These are phyloP conservation scores for Zonotrichia leucophrys DNA, from an alignment of 2,113 vertebrate genomes.

Conservation along the genomic window DNA sequence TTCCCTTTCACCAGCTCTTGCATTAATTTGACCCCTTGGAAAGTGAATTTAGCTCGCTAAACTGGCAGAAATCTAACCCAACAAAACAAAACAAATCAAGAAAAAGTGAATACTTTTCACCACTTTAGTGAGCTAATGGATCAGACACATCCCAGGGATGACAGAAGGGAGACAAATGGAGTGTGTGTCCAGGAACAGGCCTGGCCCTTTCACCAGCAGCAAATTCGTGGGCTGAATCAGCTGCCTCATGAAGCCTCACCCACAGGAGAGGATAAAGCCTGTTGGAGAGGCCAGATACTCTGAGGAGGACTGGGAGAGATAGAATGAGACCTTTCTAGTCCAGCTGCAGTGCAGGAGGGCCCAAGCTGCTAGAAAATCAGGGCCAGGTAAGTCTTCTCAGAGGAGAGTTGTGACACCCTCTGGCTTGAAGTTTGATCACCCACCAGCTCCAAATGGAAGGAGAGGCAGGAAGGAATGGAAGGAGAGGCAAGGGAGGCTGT, in stretches of 20 bases:
- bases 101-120: slow-evolving; percentile 62
- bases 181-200: background rate
- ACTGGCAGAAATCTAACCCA: slow-evolving; percentile 31
- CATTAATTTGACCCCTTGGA: slow-evolving; percentile 1
- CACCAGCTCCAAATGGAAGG: background rate
- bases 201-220: slow-evolving; percentile 45
- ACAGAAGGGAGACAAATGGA: slow-evolving; percentile 52
- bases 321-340: background rate
- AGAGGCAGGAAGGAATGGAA: background rate
- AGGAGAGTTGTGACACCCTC: background rate
- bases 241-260: background rate
- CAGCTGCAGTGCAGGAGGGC: background rate
- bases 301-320: background rate
- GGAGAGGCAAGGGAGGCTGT: background rate
- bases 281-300: background rate
- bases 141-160: slow-evolving; percentile 39
- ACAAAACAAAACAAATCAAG: slow-evolving; percentile 47
- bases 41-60: slow-evolving; percentile 44
- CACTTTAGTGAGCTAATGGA: slow-evolving; percentile 47
- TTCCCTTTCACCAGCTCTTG: slow-evolving; percentile 39
- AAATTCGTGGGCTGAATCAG: background rate
- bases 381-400: background rate
- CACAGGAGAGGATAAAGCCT: background rate
- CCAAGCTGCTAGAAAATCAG: background rate
- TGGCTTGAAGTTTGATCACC: background rate